Conservation (phyloP, 1,140 invertebrate species). For the Achatina immaculata region DNA sequence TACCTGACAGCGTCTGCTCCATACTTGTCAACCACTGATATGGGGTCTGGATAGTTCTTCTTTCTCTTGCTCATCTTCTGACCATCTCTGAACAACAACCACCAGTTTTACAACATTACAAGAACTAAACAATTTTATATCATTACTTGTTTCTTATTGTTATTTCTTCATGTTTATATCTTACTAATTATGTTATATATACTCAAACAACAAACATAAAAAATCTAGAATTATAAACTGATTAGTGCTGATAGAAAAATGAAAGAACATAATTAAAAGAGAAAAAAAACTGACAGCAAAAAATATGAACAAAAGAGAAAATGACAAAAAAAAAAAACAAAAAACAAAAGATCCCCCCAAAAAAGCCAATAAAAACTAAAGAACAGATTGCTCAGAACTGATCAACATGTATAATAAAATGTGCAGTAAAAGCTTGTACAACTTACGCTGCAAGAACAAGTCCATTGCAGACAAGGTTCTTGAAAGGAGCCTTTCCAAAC, state of each 20-base stretch:
- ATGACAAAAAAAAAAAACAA: neutral
- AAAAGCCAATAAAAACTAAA: neutral
- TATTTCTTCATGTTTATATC: too few relatives aligned
- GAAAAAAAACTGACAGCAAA: too few relatives aligned
- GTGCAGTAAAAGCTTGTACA: neutral
- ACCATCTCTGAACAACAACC: conserved; percentile 80
- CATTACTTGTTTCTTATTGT: too few relatives aligned
- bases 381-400: too few relatives aligned
- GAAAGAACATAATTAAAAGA: too few relatives aligned
- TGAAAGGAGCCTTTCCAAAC: conserved; percentile 97
- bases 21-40: conserved; percentile 91
- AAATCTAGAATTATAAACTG: too few relatives aligned
- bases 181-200: too few relatives aligned
- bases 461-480: conserved; percentile 97
- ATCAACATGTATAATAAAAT: too few relatives aligned
- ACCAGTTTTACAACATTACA: conserved; percentile 5
- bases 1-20: conserved; percentile 92
- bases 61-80: conserved; percentile 99
- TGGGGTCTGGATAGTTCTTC: conserved; percentile 98
- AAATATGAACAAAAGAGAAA: neutral
- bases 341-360: neutral
- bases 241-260: too few relatives aligned
- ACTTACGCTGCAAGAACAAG: conserved; percentile 85
- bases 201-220: too few relatives aligned
- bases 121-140: too few relatives aligned